phyloP scores from a whole-genome alignment of 2,113 vertebrate species.

The Stegastes partitus region DNA sequence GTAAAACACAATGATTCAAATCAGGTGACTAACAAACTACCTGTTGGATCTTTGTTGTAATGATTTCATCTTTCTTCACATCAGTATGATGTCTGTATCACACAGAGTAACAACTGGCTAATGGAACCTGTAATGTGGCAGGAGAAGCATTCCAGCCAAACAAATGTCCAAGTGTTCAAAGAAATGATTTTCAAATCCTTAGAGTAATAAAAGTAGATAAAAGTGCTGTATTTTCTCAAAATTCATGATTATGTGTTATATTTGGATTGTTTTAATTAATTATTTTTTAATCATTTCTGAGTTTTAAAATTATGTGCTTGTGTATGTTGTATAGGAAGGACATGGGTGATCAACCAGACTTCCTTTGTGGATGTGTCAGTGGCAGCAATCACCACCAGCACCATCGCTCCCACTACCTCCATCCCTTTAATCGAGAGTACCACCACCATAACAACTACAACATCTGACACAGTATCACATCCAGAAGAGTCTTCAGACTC shows the following conservation, averaged over 20 bases:
- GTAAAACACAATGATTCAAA: background rate
- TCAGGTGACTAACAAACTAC: background rate
- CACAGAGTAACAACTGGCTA: background rate
- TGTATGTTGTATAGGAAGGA: slow-evolving; percentile 73
- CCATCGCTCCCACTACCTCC: slow-evolving; percentile 23
- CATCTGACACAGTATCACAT: slow-evolving; percentile 37
- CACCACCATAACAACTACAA: slow-evolving; percentile 15
- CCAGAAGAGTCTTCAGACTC: slow-evolving; percentile 40
- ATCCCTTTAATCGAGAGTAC: slow-evolving; percentile 58
- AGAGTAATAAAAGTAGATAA: background rate
- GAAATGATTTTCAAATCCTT: background rate
- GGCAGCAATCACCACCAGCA: slow-evolving; percentile 43
- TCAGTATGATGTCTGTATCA: background rate
- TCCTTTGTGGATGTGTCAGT: slow-evolving; percentile 79
- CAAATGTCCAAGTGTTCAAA: background rate
- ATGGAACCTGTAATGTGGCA: background rate
- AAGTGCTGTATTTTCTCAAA: too few relatives aligned
- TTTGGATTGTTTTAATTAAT: background rate
- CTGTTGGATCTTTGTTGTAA: background rate
- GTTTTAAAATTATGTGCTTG: background rate
- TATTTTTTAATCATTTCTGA: background rate
- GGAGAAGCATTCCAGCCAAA: too few relatives aligned
- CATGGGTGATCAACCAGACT: slow-evolving; percentile 68
- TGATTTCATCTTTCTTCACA: background rate
- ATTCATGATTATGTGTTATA: too few relatives aligned